Evolutionary conservation across 2,113 vertebrate species (phyloP), one percentile per base, ranked within the genome.

Genomic region (Nanger granti): DNA sequence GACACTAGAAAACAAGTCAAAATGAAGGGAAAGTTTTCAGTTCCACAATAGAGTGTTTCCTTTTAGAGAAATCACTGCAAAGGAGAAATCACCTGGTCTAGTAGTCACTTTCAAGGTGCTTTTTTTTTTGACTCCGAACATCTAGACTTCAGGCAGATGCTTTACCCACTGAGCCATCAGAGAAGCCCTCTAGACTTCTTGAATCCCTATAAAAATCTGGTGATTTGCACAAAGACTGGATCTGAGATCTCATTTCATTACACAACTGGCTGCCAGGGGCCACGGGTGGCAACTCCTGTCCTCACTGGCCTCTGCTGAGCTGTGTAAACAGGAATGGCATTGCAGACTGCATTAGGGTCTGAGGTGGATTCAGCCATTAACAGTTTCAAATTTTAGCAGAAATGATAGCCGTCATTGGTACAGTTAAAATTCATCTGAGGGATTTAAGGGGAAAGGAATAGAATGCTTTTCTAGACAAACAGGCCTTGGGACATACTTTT

Each of bases 391-490:
- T 93, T 93, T 92, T 60, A 73, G 66, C 87, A 94, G 93, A 96
- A 97, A 93, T 94, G 62, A 91, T 94, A 92, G 60, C 44, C 55
- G 62, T 89, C 41, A 14, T 89, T 59, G 97, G 76, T 44, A 95
- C 82, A 90, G 98, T 98, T 98, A 96, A 97, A 98, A 96, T 83
- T 97, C 91, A 52, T 94, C 97, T 97, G 84, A 90, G 89, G 94
- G 95, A 96, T 97, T 89, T 97, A 24, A 24, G 90, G 80, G 54
- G 92, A 93, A 64, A 87, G 83, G 54, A 87, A 62, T 87, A 92
- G 17, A 92, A 92, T 87, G 83, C 47, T 89, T 89, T 95, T 91
- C 66, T 73, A 83, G 90, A 89, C 26, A 93, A 49, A 92, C 2
- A 64, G 87, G 29, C 18, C 95, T 95, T 88, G 80, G 54, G 49